Percentiles rank a stretch among this genome's conserved stretches.
Evolutionary conservation across 2,113 vertebrate species (phyloP).

Genomic region (Gallinago media): DNA sequence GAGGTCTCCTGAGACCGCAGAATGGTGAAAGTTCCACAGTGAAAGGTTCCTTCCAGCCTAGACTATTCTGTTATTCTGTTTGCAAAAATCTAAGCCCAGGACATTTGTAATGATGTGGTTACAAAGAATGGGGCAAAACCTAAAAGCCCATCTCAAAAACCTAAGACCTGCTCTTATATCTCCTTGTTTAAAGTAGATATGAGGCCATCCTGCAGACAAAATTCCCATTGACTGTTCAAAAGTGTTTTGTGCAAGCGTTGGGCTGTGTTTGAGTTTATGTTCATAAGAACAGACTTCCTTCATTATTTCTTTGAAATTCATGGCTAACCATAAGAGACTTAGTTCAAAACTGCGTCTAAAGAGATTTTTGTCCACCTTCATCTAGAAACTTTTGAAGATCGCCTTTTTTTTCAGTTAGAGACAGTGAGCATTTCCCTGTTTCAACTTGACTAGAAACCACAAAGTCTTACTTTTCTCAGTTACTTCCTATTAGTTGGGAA

Average conservation of each 20-base stretch:
- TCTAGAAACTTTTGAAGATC: not conserved
- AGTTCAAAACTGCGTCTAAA: not conserved
- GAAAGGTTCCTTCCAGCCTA: no score
- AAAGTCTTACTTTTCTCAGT: not conserved
- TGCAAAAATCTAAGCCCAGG: not conserved
- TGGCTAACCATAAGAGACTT: not conserved
- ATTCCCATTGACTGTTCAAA: not conserved
- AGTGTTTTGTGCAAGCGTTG: not conserved
- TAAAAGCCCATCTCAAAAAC: not conserved
- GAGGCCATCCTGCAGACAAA: not conserved
- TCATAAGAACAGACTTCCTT: not conserved
- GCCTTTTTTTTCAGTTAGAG: not conserved
- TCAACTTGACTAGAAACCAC: not conserved
- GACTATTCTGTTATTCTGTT: not conserved
- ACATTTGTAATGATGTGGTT: not conserved
- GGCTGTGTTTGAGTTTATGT: not conserved
- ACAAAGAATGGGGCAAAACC: not conserved
- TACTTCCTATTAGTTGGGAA: not conserved
- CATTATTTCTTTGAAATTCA: not conserved
- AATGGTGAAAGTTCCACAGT: not conserved
- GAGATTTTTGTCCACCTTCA: not conserved
- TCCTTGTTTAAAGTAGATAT: not conserved
- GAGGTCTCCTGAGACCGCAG: not conserved
- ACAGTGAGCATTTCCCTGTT: not conserved
- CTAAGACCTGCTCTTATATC: not conserved